phyloP scores from a whole-genome alignment of 2,888 invertebrate species.

The Ochropacha duplaris region DNA sequence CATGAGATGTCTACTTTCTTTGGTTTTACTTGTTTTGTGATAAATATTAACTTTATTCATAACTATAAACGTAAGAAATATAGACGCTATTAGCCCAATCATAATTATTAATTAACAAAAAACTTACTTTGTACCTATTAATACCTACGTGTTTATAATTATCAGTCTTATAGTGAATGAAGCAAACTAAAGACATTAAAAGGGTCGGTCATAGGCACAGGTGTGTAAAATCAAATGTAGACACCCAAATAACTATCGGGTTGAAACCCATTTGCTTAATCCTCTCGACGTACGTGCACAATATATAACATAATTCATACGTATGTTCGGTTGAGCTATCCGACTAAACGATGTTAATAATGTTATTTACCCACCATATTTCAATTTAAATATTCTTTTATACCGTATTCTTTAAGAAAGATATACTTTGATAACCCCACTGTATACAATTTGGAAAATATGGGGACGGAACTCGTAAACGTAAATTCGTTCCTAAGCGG shows the following conservation, averaged over 20 bases:
- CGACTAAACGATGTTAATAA: neutral
- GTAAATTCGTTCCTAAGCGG: slow-evolving; percentile 58
- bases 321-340: neutral
- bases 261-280: slow-evolving; percentile 61
- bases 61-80: no score
- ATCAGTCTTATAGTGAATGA: slow-evolving; percentile 49
- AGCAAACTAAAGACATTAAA: slow-evolving; percentile 68
- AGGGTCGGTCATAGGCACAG: slow-evolving; percentile 64
- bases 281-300: slow-evolving; percentile 23
- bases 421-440: slow-evolving; percentile 43
- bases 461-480: slow-evolving; percentile 49
- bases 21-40: neutral
- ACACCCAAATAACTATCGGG: slow-evolving; percentile 60
- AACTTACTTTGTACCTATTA: slow-evolving; percentile 13
- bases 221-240: slow-evolving; percentile 72
- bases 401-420: slow-evolving; percentile 35
- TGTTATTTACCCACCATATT: neutral
- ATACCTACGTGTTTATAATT: slow-evolving; percentile 35
- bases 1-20: neutral
- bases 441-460: slow-evolving; percentile 51
- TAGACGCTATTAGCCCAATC: no score
- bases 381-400: slow-evolving; percentile 4
- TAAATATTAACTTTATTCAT: neutral
- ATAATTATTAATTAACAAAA: neutral
- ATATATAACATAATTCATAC: neutral